Evolutionary conservation across 2,113 vertebrate species (phyloP), one percentile per base, ranked within the genome.

Genomic region (Ellobius talpinus): DNA sequence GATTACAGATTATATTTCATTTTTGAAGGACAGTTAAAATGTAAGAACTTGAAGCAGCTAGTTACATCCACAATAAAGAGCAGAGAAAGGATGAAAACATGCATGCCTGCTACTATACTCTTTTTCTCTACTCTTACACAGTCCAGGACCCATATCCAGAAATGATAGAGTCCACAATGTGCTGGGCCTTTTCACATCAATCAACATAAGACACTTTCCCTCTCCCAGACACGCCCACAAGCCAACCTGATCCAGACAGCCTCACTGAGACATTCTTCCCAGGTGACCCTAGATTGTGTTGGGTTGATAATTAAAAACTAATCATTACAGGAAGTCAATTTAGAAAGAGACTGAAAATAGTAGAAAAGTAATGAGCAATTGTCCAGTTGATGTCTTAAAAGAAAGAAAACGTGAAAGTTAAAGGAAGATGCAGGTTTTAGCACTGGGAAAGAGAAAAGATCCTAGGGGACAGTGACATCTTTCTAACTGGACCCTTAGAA

Each of bases 291-390:
- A 95, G 78, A 63, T 95, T 77, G n/a, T 45, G 29, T 66, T 24
- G 3, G 29, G 61, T 66, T 65, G 26, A 45, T 19, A 86, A 47
- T 47, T 66, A 65, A 86, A 66, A 42, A 29, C 79, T 84, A 84
- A 36, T 31, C 9, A 50, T 50, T 50, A 65, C 19, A 92, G 23
- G 19, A 70, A 93, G 9, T 89, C 58, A 82, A 12, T 42, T 0
- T 68, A 90, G 61, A 89, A 94, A 96, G 19, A 68, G 36, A 21
- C 26, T 84, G 29, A 88, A 92, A 90, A 65, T 86, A 82, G 13
- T 90, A 74, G 81, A 50, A 93, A 81, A 76, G 42, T 65, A 76
- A 33, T 88, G 50, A 66, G 29, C 88, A 73, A 50, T 7, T 87
- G 78, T 78, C 29, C 12, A 91, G 33, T 11, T 79, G n/a, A 96